Evolutionary conservation across 2,888 invertebrate species (phyloP), one percentile per base, ranked within the genome.

Genomic region (Eupithecia subfuscata): DNA sequence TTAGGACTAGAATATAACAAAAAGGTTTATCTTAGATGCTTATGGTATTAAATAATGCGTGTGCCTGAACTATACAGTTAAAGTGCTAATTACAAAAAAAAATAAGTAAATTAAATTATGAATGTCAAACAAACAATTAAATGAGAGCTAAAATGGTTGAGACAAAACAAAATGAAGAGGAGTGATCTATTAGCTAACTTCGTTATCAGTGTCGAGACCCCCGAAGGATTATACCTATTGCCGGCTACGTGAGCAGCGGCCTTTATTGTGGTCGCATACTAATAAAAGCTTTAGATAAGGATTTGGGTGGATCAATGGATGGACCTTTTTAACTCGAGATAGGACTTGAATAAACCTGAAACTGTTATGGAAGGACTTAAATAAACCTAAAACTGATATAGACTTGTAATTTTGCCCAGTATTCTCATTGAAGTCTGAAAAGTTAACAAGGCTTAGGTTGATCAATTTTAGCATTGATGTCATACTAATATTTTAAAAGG

Each of bases 191-290:
- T 34, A 68, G 43, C 4, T 45, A 12, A 67, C n/a, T 45, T 37
- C 25, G 56, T 67, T 75, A 67, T 68, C 68, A 70, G 80, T 67
- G 73, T 69, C 78, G 80, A 80, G 77, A 80, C 76, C 78, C 78
- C 74, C 75, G 82, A 73, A 75, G 81, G 82, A 84, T 85, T 86
- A 85, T 80, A 79, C 82, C 82, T 82, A 82, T 84, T 84, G 73
- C 82, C 75, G 79, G 82, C 80, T 70, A 89, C 89, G 90, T 89
- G 90, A 88, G 85, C 82, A 79, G 81, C 77, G 75, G 82, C 79
- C 85, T 87, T 87, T 88, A 88, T 87, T 86, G 82, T 83, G 79
- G 81, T 83, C 80, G 81, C 80, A 75, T 40, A 77, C 76, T 78
- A 78, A 82, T 82, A 83, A 85, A 84, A 76, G 79, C 69, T 81